Conservation (phyloP, 2,888 invertebrate species). For the Panorpa germanica region DNA sequence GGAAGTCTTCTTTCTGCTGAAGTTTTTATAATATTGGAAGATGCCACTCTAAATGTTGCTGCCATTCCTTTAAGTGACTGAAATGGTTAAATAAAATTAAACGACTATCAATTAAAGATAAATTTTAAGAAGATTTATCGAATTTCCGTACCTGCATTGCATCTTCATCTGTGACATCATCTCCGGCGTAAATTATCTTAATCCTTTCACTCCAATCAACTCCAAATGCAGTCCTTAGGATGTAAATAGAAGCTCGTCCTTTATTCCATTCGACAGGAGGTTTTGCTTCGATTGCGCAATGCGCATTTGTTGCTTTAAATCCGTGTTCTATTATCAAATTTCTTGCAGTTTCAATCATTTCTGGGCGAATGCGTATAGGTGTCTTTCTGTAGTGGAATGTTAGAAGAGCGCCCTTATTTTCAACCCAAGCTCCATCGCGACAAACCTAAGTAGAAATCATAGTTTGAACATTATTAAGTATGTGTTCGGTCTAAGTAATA, state of each 20-base stretch:
- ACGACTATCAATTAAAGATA: conserved; percentile 2
- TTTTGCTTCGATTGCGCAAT: conserved; percentile 78
- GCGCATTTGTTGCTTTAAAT: conserved; percentile 60
- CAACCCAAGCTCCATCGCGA: conserved; percentile 79
- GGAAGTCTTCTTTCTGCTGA: conserved; percentile 74
- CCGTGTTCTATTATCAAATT: conserved; percentile 55
- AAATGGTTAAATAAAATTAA: conserved; percentile 8
- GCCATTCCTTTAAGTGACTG: conserved; percentile 87
- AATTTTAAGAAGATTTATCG: conserved; percentile 7
- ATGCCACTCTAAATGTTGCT: conserved; percentile 75
- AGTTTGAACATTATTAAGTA: not conserved
- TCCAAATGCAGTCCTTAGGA: conserved; percentile 74
- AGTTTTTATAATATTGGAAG: conserved; percentile 68
- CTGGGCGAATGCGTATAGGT: conserved; percentile 43
- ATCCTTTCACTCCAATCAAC: conserved; percentile 84
- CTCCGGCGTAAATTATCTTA: conserved; percentile 76
- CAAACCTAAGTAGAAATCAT: conserved; percentile 36
- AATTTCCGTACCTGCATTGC: conserved; percentile 56
- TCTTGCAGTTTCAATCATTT: conserved; percentile 51
- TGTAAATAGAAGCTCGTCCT: conserved; percentile 77
- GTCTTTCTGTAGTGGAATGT: conserved; percentile 81
- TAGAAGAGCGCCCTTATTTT: conserved; percentile 71
- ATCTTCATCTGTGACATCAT: conserved; percentile 78
- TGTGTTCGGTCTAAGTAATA: conserved; percentile 6
- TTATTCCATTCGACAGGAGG: conserved; percentile 88